Conservation (phyloP, 2,797 vertebrate genomes). For the Gymnothorax javanicus region DNA sequence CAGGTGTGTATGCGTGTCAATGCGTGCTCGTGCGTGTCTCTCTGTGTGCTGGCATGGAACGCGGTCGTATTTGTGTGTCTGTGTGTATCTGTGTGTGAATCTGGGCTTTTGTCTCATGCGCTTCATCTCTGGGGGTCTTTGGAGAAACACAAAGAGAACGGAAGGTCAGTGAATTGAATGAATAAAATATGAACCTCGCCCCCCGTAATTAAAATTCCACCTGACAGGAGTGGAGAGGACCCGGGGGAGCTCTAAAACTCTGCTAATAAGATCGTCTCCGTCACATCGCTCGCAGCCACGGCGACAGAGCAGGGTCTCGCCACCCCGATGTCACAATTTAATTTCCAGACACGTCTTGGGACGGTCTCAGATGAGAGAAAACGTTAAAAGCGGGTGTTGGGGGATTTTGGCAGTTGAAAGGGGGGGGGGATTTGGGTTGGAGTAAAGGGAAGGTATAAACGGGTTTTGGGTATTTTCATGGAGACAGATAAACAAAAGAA, state of each 20-base stretch:
- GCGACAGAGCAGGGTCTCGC: conserved; percentile 6
- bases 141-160: background rate
- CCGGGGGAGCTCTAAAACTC: background rate
- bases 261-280: conserved; percentile 20
- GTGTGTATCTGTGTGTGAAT: background rate
- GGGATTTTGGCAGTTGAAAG: background rate
- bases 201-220: conserved; percentile 16
- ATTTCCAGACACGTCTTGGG: conserved; percentile 6
- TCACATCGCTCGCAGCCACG: background rate
- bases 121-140: background rate
- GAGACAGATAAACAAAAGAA: background rate
- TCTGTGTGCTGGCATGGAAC: no score
- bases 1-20: no score
- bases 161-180: background rate
- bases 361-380: background rate
- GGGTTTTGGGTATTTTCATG: background rate
- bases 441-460: background rate
- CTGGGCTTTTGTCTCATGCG: background rate
- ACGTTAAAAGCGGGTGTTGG: background rate
- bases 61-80: background rate
- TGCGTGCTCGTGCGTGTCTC: no score
- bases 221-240: background rate
- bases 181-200: conserved; percentile 11
- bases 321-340: conserved; percentile 10
- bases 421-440: background rate